A percentile compares a stretch with the other conserved stretches of the same genome.
Conservation (phyloP, 2,113 vertebrate species). For the Trichechus manatus region DNA sequence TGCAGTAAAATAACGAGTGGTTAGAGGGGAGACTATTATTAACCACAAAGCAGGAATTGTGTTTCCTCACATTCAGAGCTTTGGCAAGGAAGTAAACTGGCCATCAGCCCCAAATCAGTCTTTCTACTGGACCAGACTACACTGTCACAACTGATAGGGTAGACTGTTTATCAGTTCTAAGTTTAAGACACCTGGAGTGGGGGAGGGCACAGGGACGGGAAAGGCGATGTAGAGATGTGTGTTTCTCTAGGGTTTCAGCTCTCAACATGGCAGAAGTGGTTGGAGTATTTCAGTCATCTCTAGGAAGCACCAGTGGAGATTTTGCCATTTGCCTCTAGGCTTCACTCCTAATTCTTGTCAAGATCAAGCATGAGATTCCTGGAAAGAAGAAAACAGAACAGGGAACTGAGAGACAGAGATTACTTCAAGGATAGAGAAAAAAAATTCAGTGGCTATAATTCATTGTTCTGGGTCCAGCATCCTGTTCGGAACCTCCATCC, state of each 20-base stretch:
- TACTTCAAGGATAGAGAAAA: background rate
- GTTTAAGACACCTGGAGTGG: slow-evolving; percentile 24
- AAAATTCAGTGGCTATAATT: background rate
- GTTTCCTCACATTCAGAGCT: background rate
- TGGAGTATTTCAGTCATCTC: background rate
- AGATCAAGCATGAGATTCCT: background rate
- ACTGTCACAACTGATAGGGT: background rate
- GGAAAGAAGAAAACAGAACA: background rate
- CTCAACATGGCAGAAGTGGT: background rate
- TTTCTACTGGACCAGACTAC: slow-evolving; percentile 5
- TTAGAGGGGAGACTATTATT: slow-evolving; percentile 18
- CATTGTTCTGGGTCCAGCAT: background rate
- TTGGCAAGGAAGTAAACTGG: slow-evolving; percentile 55
- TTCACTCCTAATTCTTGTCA: background rate
- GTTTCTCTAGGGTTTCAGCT: background rate
- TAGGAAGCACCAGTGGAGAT: background rate
- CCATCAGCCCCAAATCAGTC: background rate
- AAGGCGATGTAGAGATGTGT: background rate
- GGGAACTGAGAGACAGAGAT: background rate
- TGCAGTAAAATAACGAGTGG: slow-evolving; percentile 59
- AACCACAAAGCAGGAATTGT: slow-evolving; percentile 72
- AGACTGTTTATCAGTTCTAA: background rate
- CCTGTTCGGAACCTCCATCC: background rate
- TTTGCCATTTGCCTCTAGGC: background rate
- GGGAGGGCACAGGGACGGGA: background rate